These are phyloP conservation scores for Xanthostigma xanthostigma DNA, from an alignment of 2,888 invertebrate genomes.

Conservation along the genomic window DNA sequence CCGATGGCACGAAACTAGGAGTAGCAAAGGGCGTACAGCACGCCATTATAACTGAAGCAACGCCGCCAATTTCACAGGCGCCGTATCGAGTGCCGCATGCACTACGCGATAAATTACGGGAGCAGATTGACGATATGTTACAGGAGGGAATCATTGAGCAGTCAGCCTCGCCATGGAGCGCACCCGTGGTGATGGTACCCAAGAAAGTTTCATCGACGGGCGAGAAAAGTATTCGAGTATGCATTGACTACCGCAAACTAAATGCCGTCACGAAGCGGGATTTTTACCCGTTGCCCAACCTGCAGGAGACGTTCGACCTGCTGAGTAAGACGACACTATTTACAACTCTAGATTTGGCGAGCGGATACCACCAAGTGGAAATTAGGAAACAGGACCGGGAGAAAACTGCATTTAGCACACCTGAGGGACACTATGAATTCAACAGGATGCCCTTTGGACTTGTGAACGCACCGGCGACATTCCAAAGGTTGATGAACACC, in stretches of 20 bases:
- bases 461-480: conserved; percentile 19
- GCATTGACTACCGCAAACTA: conserved; percentile 14
- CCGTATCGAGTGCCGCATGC: conserved; percentile 9
- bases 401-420: conserved; percentile 15
- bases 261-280: conserved; percentile 13
- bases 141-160: conserved; percentile 12
- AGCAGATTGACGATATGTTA: conserved; percentile 15
- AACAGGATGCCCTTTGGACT: conserved; percentile 19
- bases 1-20: too few species aligned
- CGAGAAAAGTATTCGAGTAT: conserved; percentile 13
- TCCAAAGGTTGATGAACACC: conserved; percentile 19
- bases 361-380: conserved; percentile 17
- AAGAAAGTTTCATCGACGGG: conserved; percentile 18
- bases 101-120: conserved; percentile 4
- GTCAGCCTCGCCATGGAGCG: conserved; percentile 19
- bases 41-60: conserved; percentile 5
- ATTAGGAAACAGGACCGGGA: conserved; percentile 11
- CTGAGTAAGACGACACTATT: conserved; percentile 15
- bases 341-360: conserved; percentile 16
- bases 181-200: conserved; percentile 20
- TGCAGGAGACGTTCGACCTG: conserved; percentile 16
- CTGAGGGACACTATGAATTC: conserved; percentile 15
- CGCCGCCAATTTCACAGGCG: conserved; percentile 5
- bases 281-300: conserved; percentile 14
- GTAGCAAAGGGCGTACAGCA: conserved; percentile 4